phyloP scores from a whole-genome alignment of 92 coral and sea anemone genomes.

The Zoanthus solanderi region DNA sequence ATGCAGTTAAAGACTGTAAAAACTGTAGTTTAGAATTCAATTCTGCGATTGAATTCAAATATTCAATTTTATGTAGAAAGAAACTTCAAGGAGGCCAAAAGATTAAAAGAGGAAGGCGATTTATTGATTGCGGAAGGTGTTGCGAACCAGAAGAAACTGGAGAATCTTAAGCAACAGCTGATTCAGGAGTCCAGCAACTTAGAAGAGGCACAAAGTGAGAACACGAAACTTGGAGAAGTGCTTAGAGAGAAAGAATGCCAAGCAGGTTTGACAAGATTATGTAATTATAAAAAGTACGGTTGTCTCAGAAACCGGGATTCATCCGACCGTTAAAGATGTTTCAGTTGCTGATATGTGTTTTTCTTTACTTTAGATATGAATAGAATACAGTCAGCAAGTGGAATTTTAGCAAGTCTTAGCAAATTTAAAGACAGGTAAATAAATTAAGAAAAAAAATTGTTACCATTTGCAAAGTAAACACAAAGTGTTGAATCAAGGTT shows the following conservation, averaged over 20 bases:
- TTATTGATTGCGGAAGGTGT: conserved; percentile 27
- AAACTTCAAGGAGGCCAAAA: conserved; percentile 44
- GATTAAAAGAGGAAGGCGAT: conserved; percentile 38
- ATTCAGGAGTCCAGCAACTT: background rate
- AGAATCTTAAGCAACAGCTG: conserved; percentile 24
- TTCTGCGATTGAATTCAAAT: background rate
- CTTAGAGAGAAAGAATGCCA: conserved; percentile 29
- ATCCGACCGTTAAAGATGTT: background rate
- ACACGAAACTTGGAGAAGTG: conserved; percentile 21
- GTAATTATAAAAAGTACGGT: no score
- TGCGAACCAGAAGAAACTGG: conserved; percentile 34
- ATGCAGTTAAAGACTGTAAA: no score
- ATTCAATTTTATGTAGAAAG: background rate
- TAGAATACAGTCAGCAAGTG: conserved; percentile 17
- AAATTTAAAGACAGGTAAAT: conserved; percentile 40
- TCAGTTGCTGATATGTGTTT: background rate
- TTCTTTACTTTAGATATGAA: conserved; percentile 33
- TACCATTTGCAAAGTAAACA: no score
- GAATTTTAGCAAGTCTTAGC: conserved; percentile 19
- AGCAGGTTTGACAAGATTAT: conserved; percentile 23
- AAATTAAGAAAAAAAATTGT: background rate
- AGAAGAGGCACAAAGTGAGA: conserved; percentile 28
- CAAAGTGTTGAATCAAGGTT: no score
- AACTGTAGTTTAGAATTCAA: background rate
- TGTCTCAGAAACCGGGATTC: no score